Percentiles rank a stretch among this genome's conserved stretches.
phyloP scores from a whole-genome alignment of 2,113 vertebrate genomes.

The Zootoca vivipara region DNA sequence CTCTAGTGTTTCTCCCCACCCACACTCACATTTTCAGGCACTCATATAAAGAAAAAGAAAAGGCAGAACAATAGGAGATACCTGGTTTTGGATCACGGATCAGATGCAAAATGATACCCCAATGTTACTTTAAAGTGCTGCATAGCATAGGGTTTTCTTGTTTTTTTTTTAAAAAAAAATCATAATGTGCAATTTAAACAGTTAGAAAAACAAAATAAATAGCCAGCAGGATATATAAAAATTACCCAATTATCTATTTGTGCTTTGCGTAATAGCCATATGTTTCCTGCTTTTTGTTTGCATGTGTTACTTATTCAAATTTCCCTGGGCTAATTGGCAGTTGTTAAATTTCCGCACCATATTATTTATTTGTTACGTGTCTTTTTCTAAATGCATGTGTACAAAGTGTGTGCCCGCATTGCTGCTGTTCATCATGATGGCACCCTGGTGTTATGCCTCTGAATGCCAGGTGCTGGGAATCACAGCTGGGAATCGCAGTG shows the following conservation, averaged over 20 bases:
- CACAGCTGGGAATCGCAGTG: too few relatives aligned
- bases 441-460: background rate
- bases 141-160: background rate
- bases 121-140: constrained; percentile 28
- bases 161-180: background rate
- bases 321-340: constrained; percentile 20
- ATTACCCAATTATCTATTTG: constrained; percentile 18
- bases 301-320: constrained; percentile 9
- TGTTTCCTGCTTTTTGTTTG: constrained; percentile 33
- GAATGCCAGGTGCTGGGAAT: background rate
- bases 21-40: constrained; percentile 12
- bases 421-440: background rate
- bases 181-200: constrained; percentile 58
- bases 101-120: constrained; percentile 49
- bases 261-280: background rate
- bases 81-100: constrained; percentile 43
- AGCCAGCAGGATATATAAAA: constrained; percentile 49
- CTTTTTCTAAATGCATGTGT: background rate
- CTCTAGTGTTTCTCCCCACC: constrained; percentile 6
- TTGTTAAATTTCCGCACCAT: background rate
- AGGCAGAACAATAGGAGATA: constrained; percentile 16
- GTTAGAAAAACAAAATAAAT: constrained; percentile 42
- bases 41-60: constrained; percentile 32
- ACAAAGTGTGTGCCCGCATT: background rate
- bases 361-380: constrained; percentile 15